A percentile compares a stretch with the other conserved stretches of the same genome.
Conservation (phyloP, 1,140 invertebrate species). For the Kradibia gibbosae region DNA sequence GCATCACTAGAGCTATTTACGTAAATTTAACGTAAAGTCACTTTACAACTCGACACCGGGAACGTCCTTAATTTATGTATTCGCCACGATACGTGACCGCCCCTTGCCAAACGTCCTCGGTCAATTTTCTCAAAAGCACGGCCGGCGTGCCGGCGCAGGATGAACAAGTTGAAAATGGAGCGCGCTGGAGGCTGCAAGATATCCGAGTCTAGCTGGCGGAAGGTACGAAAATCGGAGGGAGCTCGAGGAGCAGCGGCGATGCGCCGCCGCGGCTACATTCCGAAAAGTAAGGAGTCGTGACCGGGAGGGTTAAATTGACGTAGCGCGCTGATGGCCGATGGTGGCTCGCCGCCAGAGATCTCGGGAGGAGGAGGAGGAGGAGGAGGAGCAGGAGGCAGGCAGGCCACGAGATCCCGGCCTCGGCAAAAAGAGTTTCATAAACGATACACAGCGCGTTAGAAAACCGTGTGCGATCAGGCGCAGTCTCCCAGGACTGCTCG, state of each 20-base stretch:
- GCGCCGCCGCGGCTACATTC: background rate
- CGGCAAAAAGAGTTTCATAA: constrained; percentile 49
- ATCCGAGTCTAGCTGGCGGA: background rate
- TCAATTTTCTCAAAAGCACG: background rate
- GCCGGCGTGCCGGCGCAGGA: background rate
- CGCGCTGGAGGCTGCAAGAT: no score
- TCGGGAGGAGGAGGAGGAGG: no score
- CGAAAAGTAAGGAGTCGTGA: constrained; percentile 9
- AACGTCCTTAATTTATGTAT: no score
- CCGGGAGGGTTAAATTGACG: constrained; percentile 5
- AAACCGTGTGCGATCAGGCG: constrained; percentile 28
- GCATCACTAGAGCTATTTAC: background rate
- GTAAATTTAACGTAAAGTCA: background rate
- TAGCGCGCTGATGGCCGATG: constrained; percentile 59
- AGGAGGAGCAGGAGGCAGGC: no score
- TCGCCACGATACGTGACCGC: no score
- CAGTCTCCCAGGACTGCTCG: constrained; percentile 21
- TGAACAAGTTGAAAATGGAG: background rate
- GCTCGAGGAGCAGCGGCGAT: background rate
- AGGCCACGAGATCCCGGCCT: background rate
- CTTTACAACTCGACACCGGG: no score
- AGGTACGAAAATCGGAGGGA: background rate
- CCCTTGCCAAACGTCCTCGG: background rate
- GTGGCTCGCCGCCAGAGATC: constrained; percentile 44
- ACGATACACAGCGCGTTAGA: constrained; percentile 53